phyloP scores from a whole-genome alignment of 2,797 vertebrate species.

The Falco berigora region DNA sequence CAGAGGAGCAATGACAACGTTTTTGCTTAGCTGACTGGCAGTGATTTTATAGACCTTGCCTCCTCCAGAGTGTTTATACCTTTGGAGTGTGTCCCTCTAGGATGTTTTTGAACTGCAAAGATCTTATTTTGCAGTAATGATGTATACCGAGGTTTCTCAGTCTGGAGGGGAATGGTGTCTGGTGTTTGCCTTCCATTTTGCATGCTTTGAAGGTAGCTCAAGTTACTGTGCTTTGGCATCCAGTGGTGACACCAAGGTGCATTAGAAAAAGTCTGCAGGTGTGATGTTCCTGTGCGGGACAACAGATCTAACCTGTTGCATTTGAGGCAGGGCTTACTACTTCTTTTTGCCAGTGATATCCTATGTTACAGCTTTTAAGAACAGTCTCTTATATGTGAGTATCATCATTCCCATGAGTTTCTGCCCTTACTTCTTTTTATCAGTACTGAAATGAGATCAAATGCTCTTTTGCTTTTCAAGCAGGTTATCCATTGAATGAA shows the following conservation, averaged over 20 bases:
- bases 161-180: not conserved
- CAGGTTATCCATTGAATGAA: not conserved
- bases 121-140: not conserved
- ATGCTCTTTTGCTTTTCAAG: not conserved
- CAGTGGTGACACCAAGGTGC: not conserved
- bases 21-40: conserved; percentile 1
- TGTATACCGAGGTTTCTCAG: not conserved
- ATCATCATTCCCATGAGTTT: not conserved
- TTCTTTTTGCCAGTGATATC: not conserved
- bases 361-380: not conserved
- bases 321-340: not conserved
- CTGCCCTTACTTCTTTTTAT: not conserved
- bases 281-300: not conserved
- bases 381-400: not conserved
- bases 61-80: not conserved
- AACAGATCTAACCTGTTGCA: not conserved
- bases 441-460: not conserved
- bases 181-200: not conserved
- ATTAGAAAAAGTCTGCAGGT: not conserved
- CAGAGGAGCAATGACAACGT: conserved; percentile 11
- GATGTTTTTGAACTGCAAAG: not conserved
- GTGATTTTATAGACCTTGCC: conserved; percentile 6
- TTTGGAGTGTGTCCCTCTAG: not conserved
- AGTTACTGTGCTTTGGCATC: not conserved
- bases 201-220: not conserved